These are phyloP conservation scores for Adelges cooleyi DNA, from an alignment of 1,140 invertebrate species.

Conservation along the genomic window DNA sequence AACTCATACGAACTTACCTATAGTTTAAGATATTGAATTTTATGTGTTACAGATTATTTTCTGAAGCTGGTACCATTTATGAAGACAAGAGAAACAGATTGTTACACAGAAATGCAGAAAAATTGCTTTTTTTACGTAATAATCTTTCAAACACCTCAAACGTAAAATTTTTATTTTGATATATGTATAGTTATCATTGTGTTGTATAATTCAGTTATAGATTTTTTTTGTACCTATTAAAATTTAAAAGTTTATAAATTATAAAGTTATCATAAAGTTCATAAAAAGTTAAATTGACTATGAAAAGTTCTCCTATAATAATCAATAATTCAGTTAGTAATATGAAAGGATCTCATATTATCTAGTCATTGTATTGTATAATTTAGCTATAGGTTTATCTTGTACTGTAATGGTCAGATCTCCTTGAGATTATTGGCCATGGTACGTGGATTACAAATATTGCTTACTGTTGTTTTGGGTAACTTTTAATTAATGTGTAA, in stretches of 20 bases:
- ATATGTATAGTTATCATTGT: neutral
- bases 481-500: too few relatives aligned
- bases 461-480: too few relatives aligned
- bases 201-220: neutral
- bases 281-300: neutral
- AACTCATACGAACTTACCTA: neutral
- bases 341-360: neutral
- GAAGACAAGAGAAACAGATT: constrained; percentile 23
- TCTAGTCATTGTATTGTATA: neutral
- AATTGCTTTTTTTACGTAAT: neutral
- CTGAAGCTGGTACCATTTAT: constrained; percentile 34
- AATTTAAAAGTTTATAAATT: neutral
- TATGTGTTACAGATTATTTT: constrained; percentile 35
- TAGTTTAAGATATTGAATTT: neutral
- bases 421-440: too few relatives aligned
- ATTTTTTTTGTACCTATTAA: neutral
- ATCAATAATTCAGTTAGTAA: neutral
- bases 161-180: neutral
- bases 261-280: neutral
- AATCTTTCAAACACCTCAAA: neutral
- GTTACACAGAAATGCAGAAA: neutral
- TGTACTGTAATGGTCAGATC: too few relatives aligned
- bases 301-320: neutral
- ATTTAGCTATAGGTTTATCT: neutral
- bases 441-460: too few relatives aligned